Base-by-base conservation (phyloP, 2,888 invertebrate species). In the Lasioglossum malachurum region DNA sequence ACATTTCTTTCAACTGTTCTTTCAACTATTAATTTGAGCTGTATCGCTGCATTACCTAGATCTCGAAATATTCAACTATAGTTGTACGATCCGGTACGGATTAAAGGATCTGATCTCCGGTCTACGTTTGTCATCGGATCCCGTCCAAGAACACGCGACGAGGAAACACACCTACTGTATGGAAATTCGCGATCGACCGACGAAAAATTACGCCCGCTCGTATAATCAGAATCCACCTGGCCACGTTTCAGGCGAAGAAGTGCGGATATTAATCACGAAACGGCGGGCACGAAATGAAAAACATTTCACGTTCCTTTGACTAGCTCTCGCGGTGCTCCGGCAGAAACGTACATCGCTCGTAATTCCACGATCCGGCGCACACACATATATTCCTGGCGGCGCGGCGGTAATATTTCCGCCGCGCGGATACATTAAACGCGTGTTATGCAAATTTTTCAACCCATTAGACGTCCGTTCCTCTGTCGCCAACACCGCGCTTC, bases 401-500 rank as follows among this genome's bases (percentile, higher is more conserved):
- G 31, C 49, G 64, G 38, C 67, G 64, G 38, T 75, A 77, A 78
- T 75, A 75, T 84, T 71, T 84, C 69, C 75, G 75, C n/a, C 35
- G 75, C n/a, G 27, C 53, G 80, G 84, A 86, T 74, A 83, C 81
- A 80, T 76, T 83, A 84, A 73, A 84, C 60, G 80, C 44, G 81
- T 82, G 79, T 81, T 87, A 89, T 87, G 83, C 82, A 83, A 82
- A 89, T 84, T 88, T 83, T 83, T 88, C 86, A 78, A 78, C 86
- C 89, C 89, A 84, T 80, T 80, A 87, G 76, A 89, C 69, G 77
- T 80, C 83, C 80, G 75, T 75, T 75, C 38, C 75, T 53, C 82
- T 69, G 82, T 44, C 80, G 49, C 44, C 80, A 71, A 41, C 53
- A 27, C 71, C 38, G 49, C n/a, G 60, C 78, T 72, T 16, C 75